A percentile compares a stretch with the other conserved stretches of the same genome.
Evolutionary conservation across 2,113 vertebrate genomes (phyloP).

Genomic region (Tor tambroides): DNA sequence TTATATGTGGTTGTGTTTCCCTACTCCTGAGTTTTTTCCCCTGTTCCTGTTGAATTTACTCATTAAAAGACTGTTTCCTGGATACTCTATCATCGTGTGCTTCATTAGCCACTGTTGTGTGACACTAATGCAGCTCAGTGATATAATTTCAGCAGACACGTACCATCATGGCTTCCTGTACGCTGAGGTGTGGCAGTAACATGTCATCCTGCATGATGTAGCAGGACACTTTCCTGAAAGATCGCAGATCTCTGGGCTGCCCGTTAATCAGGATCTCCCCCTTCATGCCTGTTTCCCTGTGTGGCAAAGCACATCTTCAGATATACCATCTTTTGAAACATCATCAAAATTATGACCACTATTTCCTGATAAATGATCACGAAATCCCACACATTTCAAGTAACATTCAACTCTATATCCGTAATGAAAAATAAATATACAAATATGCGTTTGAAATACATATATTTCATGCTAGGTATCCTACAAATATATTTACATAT

Average conservation of each 20-base stretch:
- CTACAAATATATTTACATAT: too few relatives aligned
- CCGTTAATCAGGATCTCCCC: slow-evolving; percentile 84
- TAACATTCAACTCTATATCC: neutral
- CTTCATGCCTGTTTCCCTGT: slow-evolving; percentile 87
- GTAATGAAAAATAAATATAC: too few relatives aligned
- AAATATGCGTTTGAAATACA: too few relatives aligned
- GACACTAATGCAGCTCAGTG: neutral
- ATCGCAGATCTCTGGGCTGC: slow-evolving; percentile 81
- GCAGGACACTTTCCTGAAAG: slow-evolving; percentile 89
- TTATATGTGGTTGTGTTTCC: too few relatives aligned
- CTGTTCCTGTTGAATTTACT: too few relatives aligned
- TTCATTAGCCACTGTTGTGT: too few relatives aligned
- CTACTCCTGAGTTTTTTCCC: too few relatives aligned
- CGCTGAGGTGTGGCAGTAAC: slow-evolving; percentile 85
- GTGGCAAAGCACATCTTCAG: slow-evolving; percentile 10
- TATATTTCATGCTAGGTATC: too few relatives aligned
- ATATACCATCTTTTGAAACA: neutral
- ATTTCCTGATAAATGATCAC: neutral
- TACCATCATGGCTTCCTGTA: slow-evolving; percentile 92
- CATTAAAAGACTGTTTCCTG: too few relatives aligned
- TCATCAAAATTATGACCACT: neutral
- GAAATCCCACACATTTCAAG: neutral
- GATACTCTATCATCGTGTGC: too few relatives aligned
- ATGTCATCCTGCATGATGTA: slow-evolving; percentile 93
- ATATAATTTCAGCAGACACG: slow-evolving; percentile 33